Evolutionary conservation across 2,888 invertebrate species (phyloP), one percentile per base, ranked within the genome.

Genomic region (Anoplius nigerrimus): DNA sequence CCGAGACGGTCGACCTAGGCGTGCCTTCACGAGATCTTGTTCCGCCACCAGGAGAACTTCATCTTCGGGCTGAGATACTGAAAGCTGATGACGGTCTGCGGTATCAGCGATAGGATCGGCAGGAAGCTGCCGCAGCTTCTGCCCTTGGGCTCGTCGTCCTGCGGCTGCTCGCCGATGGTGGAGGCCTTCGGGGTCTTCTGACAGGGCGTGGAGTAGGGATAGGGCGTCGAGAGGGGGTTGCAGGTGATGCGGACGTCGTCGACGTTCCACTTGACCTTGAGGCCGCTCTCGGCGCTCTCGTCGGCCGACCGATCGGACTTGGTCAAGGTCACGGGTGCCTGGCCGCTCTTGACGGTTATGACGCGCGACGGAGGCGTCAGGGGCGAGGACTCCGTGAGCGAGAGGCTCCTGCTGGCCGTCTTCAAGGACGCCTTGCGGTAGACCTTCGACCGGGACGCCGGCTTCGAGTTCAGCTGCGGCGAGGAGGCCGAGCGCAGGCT

Each of bases 41-140:
- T 92, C 59, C 92, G 90, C 92, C 92, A 92, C 92, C 92, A 92
- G 58, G 91, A 91, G 84, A 91, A 92, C 81, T 92, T 89, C 83
- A 92, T 90, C 83, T 91, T 90, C 68, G 91, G 91, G 66, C 88
- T 89, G 18, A 87, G 84, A 74, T 88, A 88, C 61, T 88, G 88
- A 61, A 88, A 86, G 72, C 87, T 86, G 67, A 86, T 80, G 55
- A 87, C 82, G 46, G 86, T 86, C 60, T 87, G 86, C 2, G 88
- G 88, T 51, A 88, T 85, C 24, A 88, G 69, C 20, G 87, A 84
- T 34, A 88, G 72, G 34, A 88, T 87, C 11, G 88, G 87, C 61
- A 88, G 63, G 66, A 88, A 88, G 68, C 85, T 87, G 16, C 86
- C 84, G 61, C 88, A 88, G 63, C 84, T 86, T 56, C 82, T 82